These are phyloP conservation scores for Meghimatium bilineatum DNA, from an alignment of 2,888 invertebrate species.

Conservation along the genomic window DNA sequence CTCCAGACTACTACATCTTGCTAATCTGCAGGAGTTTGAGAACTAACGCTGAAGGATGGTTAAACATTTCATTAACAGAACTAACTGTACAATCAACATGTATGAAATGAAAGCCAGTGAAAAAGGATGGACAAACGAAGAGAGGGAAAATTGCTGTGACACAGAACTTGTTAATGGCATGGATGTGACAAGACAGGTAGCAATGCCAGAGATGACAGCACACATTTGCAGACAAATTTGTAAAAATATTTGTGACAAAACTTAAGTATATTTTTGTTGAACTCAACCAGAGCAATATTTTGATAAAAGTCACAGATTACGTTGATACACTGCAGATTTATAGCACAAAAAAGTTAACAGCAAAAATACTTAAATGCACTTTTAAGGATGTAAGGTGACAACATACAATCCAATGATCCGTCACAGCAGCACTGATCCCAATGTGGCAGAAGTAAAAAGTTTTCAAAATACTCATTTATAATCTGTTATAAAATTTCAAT, in stretches of 20 bases:
- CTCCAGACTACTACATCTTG: too few relatives aligned
- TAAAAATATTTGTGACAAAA: background rate
- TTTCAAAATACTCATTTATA: background rate
- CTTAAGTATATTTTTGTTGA: background rate
- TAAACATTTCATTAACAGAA: too few relatives aligned
- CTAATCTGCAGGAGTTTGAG: too few relatives aligned
- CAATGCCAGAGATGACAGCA: background rate
- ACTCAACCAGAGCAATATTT: background rate
- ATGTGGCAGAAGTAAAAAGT: background rate
- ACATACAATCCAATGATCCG: background rate
- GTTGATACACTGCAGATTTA: background rate
- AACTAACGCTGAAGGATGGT: too few relatives aligned
- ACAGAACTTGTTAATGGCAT: background rate
- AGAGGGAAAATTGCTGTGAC: background rate
- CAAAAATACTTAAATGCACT: background rate
- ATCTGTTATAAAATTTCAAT: background rate
- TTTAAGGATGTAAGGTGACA: background rate
- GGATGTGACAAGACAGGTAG: background rate
- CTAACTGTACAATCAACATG: too few relatives aligned
- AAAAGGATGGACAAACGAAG: background rate
- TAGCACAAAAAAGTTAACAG: background rate
- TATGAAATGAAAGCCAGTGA: background rate
- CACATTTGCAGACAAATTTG: background rate
- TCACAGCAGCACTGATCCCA: background rate
- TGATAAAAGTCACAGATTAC: background rate